phyloP scores from a whole-genome alignment of 1,140 invertebrate genomes.

The Atopsyche davidsoni region DNA sequence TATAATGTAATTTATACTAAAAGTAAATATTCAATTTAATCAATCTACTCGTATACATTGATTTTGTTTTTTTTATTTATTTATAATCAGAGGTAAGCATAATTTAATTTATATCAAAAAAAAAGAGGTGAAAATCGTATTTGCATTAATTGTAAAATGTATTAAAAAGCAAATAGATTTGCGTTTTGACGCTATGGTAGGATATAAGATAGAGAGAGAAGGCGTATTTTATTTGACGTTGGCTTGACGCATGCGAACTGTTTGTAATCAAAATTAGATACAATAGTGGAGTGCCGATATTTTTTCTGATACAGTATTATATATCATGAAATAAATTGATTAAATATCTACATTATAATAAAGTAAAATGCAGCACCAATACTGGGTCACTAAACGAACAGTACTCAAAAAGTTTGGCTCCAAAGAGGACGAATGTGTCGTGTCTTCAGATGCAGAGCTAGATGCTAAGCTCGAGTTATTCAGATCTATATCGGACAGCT shows the following conservation, averaged over 20 bases:
- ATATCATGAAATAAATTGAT: neutral
- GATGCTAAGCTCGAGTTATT: conserved; percentile 97
- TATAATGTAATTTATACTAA: no score
- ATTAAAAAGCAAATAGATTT: no score
- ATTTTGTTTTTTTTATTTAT: no score
- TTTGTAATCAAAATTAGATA: conserved; percentile 1
- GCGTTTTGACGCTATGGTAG: no score
- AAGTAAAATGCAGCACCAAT: conserved; percentile 88
- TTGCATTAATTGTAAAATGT: no score
- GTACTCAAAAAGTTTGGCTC: conserved; percentile 91
- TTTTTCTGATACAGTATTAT: neutral
- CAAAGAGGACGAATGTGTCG: conserved; percentile 96
- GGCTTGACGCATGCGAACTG: conserved; percentile 22
- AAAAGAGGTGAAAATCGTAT: no score
- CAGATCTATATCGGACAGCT: conserved; percentile 90
- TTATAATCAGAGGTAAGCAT: no score
- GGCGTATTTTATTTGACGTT: conserved; percentile 35
- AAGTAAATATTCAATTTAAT: no score
- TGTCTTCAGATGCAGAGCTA: conserved; percentile 91
- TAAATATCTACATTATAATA: conserved; percentile 30
- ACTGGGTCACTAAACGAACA: conserved; percentile 97
- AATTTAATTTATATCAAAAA: no score
- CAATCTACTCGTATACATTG: no score
- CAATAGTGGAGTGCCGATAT: neutral
- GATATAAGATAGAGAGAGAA: no score